Base-by-base conservation (phyloP, 2,113 vertebrate species). In the Mungos mungo region DNA sequence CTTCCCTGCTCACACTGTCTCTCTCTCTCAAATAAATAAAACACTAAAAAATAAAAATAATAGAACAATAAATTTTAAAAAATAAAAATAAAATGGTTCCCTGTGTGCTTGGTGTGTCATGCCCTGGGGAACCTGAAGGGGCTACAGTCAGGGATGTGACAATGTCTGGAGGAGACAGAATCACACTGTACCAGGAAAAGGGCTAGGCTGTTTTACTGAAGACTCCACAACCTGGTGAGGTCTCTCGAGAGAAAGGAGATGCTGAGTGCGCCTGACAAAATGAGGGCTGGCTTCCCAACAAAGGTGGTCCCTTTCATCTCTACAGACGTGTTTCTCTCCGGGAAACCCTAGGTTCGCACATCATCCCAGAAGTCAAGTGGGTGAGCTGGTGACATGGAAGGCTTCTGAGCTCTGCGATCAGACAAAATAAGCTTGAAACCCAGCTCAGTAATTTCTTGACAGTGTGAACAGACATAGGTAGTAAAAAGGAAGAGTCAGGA, bases 371-470 rank as follows among this genome's bases (percentile, higher is more conserved):
- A 86, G 77, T 12, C n/a, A 66, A 68, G 27, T 5, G 54, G 54
- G 68, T 47, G 45, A 91, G 27, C 3, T 50, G 54, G 68, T 47
- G 52, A 91, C 76, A 63, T 3, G 85, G 54, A 93, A 93, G 45
- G 27, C 45, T 52, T 15, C 14, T 35, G 47, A 38, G 18, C 18
- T 88, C 84, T 31, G 27, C 25, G 47, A 90, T 94, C 92, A 94
- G 41, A 72, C 16, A 93, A 95, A 96, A 84, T 69, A 83, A 29
- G 35, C 52, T 92, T 69, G 84, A 97, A 92, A 94, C 29, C 41
- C 57, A 90, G 85, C 31, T 90, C 83, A 47, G 63, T 85, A 54
- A 93, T 92, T 92, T 96, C 87, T 88, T 89, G 80, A 96, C 50
- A 72, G 11, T 0, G 35, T 19, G 45, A 92, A 90, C 54, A 87